Conservation (phyloP, 2,888 invertebrate species). For the Seira sanloemensis region DNA sequence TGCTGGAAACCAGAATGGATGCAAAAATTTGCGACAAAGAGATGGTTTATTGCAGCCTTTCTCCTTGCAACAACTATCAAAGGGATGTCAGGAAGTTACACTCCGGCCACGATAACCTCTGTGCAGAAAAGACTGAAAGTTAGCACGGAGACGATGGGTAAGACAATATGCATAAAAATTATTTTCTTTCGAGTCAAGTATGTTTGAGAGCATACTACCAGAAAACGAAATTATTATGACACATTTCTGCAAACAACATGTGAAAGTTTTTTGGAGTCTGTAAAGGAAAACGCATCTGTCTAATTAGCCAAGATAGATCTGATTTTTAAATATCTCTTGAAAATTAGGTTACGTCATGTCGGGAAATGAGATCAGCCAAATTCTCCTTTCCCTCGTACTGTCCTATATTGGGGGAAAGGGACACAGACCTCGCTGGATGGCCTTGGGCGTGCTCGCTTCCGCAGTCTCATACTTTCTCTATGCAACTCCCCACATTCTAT, state of each 20-base stretch:
- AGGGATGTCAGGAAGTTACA: constrained; percentile 73
- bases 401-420: constrained; percentile 84
- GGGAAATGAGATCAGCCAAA: constrained; percentile 85
- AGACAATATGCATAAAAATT: neutral
- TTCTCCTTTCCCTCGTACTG: constrained; percentile 81
- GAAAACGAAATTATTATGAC: too few species aligned
- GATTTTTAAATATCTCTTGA: neutral
- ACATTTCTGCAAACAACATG: too few species aligned
- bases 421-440: constrained; percentile 85
- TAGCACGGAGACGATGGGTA: constrained; percentile 74
- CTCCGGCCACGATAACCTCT: constrained; percentile 74
- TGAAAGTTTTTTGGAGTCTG: too few species aligned
- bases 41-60: constrained; percentile 80
- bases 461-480: constrained; percentile 82
- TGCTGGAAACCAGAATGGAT: constrained; percentile 80
- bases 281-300: too few species aligned
- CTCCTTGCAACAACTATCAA: constrained; percentile 77
- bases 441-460: constrained; percentile 76
- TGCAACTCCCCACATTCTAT: constrained; percentile 83
- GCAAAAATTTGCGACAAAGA: constrained; percentile 79
- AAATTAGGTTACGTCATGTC: constrained; percentile 81
- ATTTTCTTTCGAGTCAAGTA: neutral
- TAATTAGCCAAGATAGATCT: neutral
- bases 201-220: too few species aligned
- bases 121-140: constrained; percentile 75